A percentile compares a stretch with the other conserved stretches of the same genome.
phyloP scores from a whole-genome alignment of 2,888 invertebrate genomes.

The Drosophila leonis region DNA sequence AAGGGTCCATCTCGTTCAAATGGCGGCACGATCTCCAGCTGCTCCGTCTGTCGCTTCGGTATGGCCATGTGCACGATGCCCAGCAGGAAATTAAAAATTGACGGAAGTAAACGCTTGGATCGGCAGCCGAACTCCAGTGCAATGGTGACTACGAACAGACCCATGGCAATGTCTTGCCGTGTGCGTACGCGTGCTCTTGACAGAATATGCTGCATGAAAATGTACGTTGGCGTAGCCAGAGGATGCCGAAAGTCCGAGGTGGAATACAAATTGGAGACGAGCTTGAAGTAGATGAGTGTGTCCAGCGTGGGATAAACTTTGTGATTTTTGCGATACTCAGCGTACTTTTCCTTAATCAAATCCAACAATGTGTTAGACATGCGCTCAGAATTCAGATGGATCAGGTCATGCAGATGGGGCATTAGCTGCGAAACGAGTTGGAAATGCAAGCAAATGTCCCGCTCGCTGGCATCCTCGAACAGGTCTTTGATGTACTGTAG shows the following conservation, averaged over 20 bases:
- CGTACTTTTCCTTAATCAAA: slow-evolving; percentile 90
- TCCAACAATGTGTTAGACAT: slow-evolving; percentile 89
- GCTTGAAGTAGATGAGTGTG: slow-evolving; percentile 92
- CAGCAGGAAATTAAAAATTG: slow-evolving; percentile 91
- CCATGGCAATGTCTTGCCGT: slow-evolving; percentile 90
- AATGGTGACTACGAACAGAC: slow-evolving; percentile 91
- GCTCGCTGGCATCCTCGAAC: slow-evolving; percentile 85
- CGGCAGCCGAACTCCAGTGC: slow-evolving; percentile 91
- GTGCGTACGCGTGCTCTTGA: slow-evolving; percentile 88
- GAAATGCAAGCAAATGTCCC: slow-evolving; percentile 87
- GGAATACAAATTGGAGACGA: slow-evolving; percentile 92
- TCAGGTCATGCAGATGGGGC: slow-evolving; percentile 89
- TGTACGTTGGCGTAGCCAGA: slow-evolving; percentile 93
- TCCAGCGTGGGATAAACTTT: slow-evolving; percentile 89
- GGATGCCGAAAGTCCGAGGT: slow-evolving; percentile 96
- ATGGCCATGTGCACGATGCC: slow-evolving; percentile 91
- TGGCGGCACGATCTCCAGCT: slow-evolving; percentile 89
- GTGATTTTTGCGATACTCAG: slow-evolving; percentile 87
- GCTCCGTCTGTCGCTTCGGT: slow-evolving; percentile 87
- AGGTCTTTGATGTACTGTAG: slow-evolving; percentile 92
- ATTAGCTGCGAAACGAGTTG: slow-evolving; percentile 87
- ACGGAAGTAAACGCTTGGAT: slow-evolving; percentile 93
- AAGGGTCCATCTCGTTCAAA: slow-evolving; percentile 87
- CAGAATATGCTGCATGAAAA: slow-evolving; percentile 94
- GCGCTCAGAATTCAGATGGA: slow-evolving; percentile 89